These are phyloP conservation scores for Busseola fusca DNA, from an alignment of 2,888 invertebrate species.

Conservation along the genomic window DNA sequence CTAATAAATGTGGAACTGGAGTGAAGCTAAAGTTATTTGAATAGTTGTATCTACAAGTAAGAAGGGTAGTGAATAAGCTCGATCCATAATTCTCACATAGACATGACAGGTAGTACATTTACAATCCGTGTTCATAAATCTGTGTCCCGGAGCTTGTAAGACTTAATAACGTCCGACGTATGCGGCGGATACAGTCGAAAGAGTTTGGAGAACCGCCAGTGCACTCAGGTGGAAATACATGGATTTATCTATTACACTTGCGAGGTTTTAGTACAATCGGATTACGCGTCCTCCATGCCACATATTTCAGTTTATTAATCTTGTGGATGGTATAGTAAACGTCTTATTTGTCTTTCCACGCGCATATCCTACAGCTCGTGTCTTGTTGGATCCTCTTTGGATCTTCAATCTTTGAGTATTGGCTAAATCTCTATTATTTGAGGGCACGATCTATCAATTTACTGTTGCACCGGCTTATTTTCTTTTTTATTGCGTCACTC, in stretches of 20 bases:
- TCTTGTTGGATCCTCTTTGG: background rate
- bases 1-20: constrained; percentile 6
- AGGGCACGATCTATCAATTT: too few species aligned
- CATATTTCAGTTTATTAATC: constrained; percentile 29
- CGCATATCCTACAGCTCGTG: background rate
- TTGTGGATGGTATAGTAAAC: constrained; percentile 10
- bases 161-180: constrained; percentile 47
- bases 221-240: constrained; percentile 63
- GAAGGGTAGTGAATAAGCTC: constrained; percentile 21
- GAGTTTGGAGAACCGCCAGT: constrained; percentile 66
- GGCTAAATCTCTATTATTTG: background rate
- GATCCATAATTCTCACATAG: constrained; percentile 39
- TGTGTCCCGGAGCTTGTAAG: constrained; percentile 35
- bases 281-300: constrained; percentile 23
- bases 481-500: too few species aligned
- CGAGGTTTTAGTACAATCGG: constrained; percentile 30
- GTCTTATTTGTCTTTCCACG: constrained; percentile 16
- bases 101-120: constrained; percentile 34
- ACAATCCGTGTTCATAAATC: constrained; percentile 49
- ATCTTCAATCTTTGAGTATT: background rate
- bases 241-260: constrained; percentile 31
- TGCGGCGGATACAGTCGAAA: constrained; percentile 45
- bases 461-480: background rate
- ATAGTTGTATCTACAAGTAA: constrained; percentile 28
- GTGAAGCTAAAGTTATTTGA: constrained; percentile 20